Evolutionary conservation across 2,797 vertebrate genomes (phyloP).

Genomic region (Mus minutoides): DNA sequence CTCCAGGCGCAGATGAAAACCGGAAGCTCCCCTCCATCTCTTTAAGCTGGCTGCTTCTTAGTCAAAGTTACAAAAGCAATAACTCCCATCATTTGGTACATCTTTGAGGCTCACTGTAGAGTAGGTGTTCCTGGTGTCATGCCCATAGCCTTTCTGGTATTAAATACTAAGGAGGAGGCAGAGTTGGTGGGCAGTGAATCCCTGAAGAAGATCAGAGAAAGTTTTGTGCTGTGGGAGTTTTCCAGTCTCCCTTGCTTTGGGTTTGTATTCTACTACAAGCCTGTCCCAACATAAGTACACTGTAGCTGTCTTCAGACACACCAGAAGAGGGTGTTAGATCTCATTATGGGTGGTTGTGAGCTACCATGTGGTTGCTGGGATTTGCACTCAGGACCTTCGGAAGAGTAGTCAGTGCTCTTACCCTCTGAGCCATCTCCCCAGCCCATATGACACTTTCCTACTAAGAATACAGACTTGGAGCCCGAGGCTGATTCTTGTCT

Average conservation of each 20-base stretch:
- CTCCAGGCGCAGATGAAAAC: no score
- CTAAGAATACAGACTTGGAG: neutral
- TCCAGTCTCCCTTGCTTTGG: neutral
- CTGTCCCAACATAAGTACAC: neutral
- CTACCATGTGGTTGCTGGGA: no score
- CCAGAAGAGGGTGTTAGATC: no score
- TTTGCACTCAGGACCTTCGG: no score
- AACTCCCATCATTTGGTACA: neutral
- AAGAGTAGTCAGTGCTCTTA: no score
- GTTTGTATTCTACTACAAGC: neutral
- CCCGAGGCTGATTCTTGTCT: neutral
- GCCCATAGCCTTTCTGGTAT: neutral
- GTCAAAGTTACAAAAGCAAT: neutral
- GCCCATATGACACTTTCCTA: neutral
- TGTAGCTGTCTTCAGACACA: no score
- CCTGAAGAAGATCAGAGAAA: neutral
- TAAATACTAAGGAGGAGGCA: constrained; percentile 16
- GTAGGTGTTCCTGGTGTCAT: neutral
- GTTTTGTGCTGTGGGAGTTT: neutral
- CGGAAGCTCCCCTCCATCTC: neutral
- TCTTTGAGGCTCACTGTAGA: neutral
- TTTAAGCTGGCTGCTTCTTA: constrained; percentile 33
- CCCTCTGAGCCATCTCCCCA: no score
- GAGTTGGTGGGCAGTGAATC: neutral
- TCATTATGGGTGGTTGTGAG: no score